phyloP scores from a whole-genome alignment of 1,140 invertebrate genomes.

The Dryas iulia region DNA sequence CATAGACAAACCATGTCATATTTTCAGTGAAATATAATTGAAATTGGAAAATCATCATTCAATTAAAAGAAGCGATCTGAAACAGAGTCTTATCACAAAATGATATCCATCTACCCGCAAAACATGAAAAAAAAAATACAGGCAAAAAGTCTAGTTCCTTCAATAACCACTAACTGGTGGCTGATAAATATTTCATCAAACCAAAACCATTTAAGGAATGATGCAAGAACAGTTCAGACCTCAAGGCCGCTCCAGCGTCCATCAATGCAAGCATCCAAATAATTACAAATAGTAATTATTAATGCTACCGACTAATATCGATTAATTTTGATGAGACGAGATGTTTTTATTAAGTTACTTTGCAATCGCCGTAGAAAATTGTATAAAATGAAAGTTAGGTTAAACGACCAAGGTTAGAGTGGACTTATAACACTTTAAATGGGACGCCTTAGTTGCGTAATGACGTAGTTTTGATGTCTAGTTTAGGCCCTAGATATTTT shows the following conservation, averaged over 20 bases:
- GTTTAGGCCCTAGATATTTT: too few species aligned
- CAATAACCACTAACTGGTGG: too few species aligned
- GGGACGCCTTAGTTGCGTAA: background rate
- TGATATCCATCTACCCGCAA: too few species aligned
- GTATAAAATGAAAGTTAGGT: background rate
- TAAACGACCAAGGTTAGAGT: background rate
- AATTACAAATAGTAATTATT: constrained; percentile 1
- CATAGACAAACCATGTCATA: too few species aligned
- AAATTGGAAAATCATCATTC: too few species aligned
- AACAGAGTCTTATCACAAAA: too few species aligned
- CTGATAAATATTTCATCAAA: too few species aligned
- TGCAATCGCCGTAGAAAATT: background rate
- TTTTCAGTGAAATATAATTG: too few species aligned
- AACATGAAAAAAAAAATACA: too few species aligned
- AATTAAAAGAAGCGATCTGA: too few species aligned
- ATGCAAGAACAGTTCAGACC: background rate
- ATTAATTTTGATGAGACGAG: background rate
- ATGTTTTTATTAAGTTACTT: background rate
- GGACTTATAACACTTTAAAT: background rate
- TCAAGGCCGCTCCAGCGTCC: background rate
- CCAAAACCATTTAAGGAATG: background rate
- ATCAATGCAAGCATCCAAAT: background rate
- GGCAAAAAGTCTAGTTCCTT: too few species aligned
- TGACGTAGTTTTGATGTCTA: too few species aligned
- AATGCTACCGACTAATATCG: background rate